Percentiles rank a stretch among this genome's conserved stretches.
Evolutionary conservation across 2,797 vertebrate genomes (phyloP).

Genomic region (Bufotes viridis): DNA sequence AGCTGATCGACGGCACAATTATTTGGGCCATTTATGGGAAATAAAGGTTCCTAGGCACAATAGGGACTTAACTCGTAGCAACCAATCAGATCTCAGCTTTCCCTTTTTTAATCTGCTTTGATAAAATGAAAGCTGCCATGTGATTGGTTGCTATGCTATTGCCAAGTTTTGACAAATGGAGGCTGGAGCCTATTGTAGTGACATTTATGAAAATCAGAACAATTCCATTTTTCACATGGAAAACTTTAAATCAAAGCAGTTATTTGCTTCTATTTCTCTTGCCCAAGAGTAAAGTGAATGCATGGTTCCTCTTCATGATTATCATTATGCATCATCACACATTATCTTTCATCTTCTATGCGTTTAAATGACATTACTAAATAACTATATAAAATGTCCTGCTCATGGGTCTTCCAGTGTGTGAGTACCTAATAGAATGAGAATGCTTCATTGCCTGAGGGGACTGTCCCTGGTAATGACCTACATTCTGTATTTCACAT

Average conservation of each 20-base stretch:
- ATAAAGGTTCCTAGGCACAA: no score
- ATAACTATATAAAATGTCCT: background rate
- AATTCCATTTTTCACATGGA: background rate
- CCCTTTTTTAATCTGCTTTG: no score
- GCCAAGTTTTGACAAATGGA: no score
- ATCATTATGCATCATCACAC: background rate
- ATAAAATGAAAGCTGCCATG: no score
- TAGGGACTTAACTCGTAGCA: no score
- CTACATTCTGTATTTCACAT: conserved; percentile 46
- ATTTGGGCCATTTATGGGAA: no score
- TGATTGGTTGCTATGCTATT: no score
- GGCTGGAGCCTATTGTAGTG: no score
- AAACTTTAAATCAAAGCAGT: background rate
- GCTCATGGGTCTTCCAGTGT: conserved; percentile 13
- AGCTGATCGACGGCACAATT: no score
- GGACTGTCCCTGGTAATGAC: conserved; percentile 24
- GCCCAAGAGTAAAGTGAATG: background rate
- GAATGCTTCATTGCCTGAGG: conserved; percentile 39
- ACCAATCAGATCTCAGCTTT: no score
- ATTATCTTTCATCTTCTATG: background rate
- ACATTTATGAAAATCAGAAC: no score
- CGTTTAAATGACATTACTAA: background rate
- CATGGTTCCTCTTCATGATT: background rate
- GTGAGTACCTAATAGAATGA: conserved; percentile 34
- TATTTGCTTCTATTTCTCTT: background rate